A percentile compares a stretch with the other conserved stretches of the same genome.
These are phyloP conservation scores for Ranitomeya imitator DNA, from an alignment of 2,113 vertebrate genomes.

Conservation along the genomic window DNA sequence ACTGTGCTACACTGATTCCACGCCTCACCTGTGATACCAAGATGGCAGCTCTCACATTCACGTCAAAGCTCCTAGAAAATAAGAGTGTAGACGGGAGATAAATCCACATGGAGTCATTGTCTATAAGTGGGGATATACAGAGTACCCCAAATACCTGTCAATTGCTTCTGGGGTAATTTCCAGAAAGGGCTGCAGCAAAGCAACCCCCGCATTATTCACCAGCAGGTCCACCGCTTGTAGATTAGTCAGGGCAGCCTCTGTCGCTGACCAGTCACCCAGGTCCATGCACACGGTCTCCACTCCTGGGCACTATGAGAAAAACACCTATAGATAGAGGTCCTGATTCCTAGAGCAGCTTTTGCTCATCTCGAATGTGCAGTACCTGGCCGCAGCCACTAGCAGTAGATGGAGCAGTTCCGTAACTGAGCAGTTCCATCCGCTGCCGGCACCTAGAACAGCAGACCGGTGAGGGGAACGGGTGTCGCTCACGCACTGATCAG, in stretches of 20 bases:
- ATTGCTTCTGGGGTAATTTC: slow-evolving; percentile 81
- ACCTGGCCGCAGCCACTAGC: too few relatives aligned
- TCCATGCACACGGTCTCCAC: slow-evolving; percentile 84
- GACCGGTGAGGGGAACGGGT: too few relatives aligned
- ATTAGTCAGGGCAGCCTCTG: slow-evolving; percentile 71
- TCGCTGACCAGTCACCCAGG: slow-evolving; percentile 90
- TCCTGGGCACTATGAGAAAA: slow-evolving; percentile 75
- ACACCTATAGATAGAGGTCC: neutral
- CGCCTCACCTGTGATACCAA: slow-evolving; percentile 89
- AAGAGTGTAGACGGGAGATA: neutral
- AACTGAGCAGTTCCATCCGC: too few relatives aligned
- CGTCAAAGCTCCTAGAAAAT: slow-evolving; percentile 77
- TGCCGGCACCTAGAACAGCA: too few relatives aligned
- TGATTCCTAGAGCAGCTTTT: neutral
- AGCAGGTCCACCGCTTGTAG: slow-evolving; percentile 84
- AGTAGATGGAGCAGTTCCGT: too few relatives aligned
- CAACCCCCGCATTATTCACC: slow-evolving; percentile 88
- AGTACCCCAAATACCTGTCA: slow-evolving; percentile 71
- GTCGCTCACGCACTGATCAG: too few relatives aligned
- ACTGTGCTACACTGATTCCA: neutral
- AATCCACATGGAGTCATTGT: neutral
- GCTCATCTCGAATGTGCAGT: too few relatives aligned
- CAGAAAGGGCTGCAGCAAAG: slow-evolving; percentile 82
- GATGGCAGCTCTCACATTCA: slow-evolving; percentile 86
- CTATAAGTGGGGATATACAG: neutral